Base-by-base conservation (phyloP, 2,797 vertebrate species). In the Discoglossus pictus region DNA sequence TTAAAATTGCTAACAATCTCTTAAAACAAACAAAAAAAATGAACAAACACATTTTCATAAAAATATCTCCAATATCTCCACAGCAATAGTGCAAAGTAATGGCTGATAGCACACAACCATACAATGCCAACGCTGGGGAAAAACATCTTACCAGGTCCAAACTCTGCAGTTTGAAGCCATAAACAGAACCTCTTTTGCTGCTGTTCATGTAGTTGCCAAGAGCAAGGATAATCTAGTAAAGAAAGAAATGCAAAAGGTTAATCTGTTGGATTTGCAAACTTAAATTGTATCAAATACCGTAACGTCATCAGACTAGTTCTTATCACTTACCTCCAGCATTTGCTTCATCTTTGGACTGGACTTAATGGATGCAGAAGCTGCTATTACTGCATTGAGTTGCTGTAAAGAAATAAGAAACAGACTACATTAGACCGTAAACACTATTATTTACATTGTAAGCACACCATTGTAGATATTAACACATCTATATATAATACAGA, bases 201-300 rank as follows among this genome's bases (percentile, higher is more conserved):
- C 97, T 99, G 83, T 99, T 99, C 97, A 99, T 99, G 85, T 99
- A 99, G 86, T 99, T 99, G 43, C 97, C 97, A 55, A 99, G 71
- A 0, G 97, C 97, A 73, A 99, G 79, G 68, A 99, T 98, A 71
- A 99, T 96, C 97, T 98, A 73, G 6, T n/a, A 44, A 47, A 46
- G 31, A 53, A 47, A n/a, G 31, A 31, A 31, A 31, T 31, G 27
- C 27, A 4, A 31, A n/a, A 31, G 27, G 27, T 31, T 31, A 4
- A 31, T 31, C 27, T 31, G 4, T 31, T 8, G 27, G 4, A 8
- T 31, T n/a, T 31, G 27, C 27, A 31, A 8, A 8, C 27, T 31
- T 31, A 31, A 31, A 31, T 31, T 31, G 27, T 31, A 31, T 31
- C 27, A 8, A 8, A 31, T 31, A 4, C 27, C 27, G 4, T 31